Base-by-base conservation (phyloP, 2,888 invertebrate genomes). In the Volucella zonaria region DNA sequence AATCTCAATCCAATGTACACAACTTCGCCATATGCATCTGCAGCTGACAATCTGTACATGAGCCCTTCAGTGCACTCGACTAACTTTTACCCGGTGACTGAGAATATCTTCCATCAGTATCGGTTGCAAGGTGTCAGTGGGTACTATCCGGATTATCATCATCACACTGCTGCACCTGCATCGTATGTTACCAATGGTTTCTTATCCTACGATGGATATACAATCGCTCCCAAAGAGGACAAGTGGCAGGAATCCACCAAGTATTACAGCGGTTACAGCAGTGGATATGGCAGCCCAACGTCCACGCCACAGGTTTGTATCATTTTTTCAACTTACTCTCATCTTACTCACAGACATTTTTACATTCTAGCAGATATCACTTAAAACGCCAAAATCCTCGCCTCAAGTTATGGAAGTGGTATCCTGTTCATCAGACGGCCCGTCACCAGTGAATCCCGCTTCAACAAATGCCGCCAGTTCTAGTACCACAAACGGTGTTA, bases 61-160 rank as follows among this genome's bases (percentile, higher is more conserved):
- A 92, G 93, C 67, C 93, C 93, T 71, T 91, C 89, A 88, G 90
- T 92, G 92, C 95, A 85, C 94, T 95, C 91, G 93, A 94, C 92
- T 92, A 96, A 92, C 95, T 97, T 92, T 92, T 97, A 88, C 93
- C 95, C 88, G 93, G 94, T 95, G 49, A 95, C 97, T 10, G 97
- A 97, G 89, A 97, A 97, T 89, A 94, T 97, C 89, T 97, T 97
- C 93, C 96, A 96, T 90, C 97, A 97, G 91, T 97, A 97, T 92
- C 95, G 97, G 87, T 95, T 97, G n/a, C 92, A 97, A 62, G 96
- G 97, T 49, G 94, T 95, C 4, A 90, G 91, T 51, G 90, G 92
- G n/a, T 96, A 96, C 89, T 95, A 96, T 0, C 95, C 95, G 59
- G 95, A 96, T 88, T 95, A 95, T 88, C 95, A 95, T 87, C 94